Evolutionary conservation across 2,888 invertebrate genomes (phyloP).

Genomic region (Candidula unifasciata): DNA sequence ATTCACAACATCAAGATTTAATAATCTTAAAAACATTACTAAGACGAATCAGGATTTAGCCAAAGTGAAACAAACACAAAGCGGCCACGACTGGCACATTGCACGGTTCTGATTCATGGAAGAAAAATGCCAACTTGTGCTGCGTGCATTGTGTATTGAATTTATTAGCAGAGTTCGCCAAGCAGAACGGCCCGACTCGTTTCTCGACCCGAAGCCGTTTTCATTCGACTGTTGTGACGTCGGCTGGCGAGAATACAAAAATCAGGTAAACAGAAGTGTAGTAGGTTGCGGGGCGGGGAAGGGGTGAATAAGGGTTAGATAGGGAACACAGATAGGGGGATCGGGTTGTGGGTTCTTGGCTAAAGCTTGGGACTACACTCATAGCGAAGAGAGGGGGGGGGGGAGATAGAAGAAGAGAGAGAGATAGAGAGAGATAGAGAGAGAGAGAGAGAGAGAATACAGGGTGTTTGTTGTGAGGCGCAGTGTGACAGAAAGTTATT

Average conservation of each 20-base stretch:
- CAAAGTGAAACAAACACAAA: too few relatives aligned
- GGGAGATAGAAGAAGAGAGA: neutral
- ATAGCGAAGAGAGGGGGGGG: neutral
- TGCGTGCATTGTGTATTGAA: too few relatives aligned
- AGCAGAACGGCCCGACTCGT: too few relatives aligned
- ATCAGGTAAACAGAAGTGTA: neutral
- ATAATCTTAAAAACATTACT: too few relatives aligned
- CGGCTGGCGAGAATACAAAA: neutral
- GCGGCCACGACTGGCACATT: neutral
- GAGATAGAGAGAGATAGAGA: constrained; percentile 24
- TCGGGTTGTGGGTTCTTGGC: neutral
- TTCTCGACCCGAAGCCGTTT: too few relatives aligned
- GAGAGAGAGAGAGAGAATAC: constrained; percentile 16
- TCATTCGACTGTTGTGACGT: neutral
- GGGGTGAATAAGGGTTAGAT: neutral
- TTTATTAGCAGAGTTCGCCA: too few relatives aligned
- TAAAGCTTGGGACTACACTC: constrained; percentile 4
- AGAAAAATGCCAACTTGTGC: neutral
- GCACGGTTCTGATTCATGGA: neutral
- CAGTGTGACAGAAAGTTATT: too few relatives aligned
- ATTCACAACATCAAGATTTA: too few relatives aligned
- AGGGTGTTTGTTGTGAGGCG: too few relatives aligned
- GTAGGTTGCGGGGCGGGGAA: neutral
- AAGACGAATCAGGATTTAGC: neutral
- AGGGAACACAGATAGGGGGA: neutral